Base-by-base conservation (phyloP, 64 coral and sea anemone genomes). In the Montipora sp. region DNA sequence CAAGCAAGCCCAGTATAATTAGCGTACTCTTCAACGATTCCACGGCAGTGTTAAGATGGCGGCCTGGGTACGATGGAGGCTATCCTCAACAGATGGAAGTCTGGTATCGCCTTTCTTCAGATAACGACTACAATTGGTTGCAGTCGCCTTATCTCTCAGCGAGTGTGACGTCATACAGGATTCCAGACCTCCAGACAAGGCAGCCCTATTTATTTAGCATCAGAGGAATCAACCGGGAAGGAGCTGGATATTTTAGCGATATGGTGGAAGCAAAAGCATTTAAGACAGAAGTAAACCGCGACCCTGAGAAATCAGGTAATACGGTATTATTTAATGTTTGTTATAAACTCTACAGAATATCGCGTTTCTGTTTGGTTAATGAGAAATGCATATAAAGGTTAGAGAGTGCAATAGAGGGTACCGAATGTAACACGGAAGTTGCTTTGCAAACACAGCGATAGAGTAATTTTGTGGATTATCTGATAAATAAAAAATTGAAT, bases 61-160 rank as follows among this genome's bases (percentile, higher is more conserved):
- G 75, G 46, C 90, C 91, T 83, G 96, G 96, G 19, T 96, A 98
- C 81, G 89, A 95, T 84, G 96, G 96, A 20, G 96, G 96, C 1
- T 94, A 83, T 78, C 72, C 87, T 7, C 96, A 98, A 72, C 69
- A 55, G 22, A 83, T 98, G 69, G 94, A 95, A 43, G 77, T 98
- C n/a, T 98, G 96, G 96, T 87, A 98, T 46, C 90, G 87, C 2
- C 78, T 68, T 24, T 57, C 77, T 6, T 83, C 90, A 51, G 78
- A 82, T 75, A 60, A 78, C 72, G 96, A 98, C 48, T 89, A 84
- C 18, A 77, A 98, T 13, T 98, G 96, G 96, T 59, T 73, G 65
- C 58, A 24, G 7, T 89, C 91, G 1, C 22, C 53, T 55, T 16
- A 55, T 15, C 88, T 98, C 0, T 68, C 89, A 9, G 80, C 89